These are phyloP conservation scores for Crenichthys baileyi DNA, from an alignment of 2,797 vertebrate genomes.

Conservation along the genomic window DNA sequence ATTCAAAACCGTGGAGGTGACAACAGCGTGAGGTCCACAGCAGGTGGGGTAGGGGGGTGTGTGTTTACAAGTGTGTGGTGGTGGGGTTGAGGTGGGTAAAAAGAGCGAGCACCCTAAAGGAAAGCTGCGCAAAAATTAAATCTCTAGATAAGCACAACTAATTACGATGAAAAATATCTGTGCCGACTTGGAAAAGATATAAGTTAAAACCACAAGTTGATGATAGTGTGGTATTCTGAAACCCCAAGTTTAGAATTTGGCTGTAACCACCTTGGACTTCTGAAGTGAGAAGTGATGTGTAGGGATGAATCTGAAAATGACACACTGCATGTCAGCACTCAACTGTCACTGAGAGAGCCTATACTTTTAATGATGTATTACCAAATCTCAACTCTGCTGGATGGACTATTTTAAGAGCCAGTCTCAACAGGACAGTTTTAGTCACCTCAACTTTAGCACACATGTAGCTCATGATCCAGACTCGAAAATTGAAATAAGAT, in stretches of 20 bases:
- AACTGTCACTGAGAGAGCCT: neutral
- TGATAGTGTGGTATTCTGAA: neutral
- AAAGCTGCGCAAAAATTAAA: slow-evolving; percentile 13
- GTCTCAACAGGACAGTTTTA: neutral
- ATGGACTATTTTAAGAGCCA: neutral
- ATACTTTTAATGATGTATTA: slow-evolving; percentile 5
- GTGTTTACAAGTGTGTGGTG: neutral
- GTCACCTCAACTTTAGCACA: neutral
- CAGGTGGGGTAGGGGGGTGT: neutral
- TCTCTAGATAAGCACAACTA: neutral
- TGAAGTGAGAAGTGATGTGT: neutral
- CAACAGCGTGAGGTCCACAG: slow-evolving; percentile 20
- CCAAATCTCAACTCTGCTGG: neutral
- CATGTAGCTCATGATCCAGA: neutral
- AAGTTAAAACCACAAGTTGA: neutral
- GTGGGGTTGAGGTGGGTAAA: slow-evolving; percentile 17
- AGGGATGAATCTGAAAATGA: slow-evolving; percentile 1
- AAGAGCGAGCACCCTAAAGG: neutral
- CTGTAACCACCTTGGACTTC: neutral
- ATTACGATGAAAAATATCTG: neutral
- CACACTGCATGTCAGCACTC: neutral
- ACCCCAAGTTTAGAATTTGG: neutral
- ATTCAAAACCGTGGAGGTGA: slow-evolving; percentile 27
- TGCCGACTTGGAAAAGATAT: neutral
- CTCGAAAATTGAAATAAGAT: neutral